phyloP scores from a whole-genome alignment of 2,888 invertebrate genomes.

The Leucoptera coffeella region DNA sequence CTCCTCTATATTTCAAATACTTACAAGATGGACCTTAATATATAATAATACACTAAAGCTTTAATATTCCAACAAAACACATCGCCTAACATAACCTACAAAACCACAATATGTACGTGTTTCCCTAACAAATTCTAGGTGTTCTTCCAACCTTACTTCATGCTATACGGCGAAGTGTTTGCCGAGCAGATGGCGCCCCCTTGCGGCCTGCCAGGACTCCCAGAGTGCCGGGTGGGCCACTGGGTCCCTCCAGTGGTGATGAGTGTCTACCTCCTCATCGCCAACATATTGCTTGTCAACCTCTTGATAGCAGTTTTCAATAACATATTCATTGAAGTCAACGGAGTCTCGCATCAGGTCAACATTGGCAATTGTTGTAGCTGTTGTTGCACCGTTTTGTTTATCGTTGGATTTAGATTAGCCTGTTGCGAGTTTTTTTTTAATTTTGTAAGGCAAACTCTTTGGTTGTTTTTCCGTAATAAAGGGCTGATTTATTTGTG shows the following conservation, averaged over 20 bases:
- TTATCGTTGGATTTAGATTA: slow-evolving; percentile 2
- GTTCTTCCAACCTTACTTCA: slow-evolving; percentile 97
- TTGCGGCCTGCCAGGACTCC: slow-evolving; percentile 71
- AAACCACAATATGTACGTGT: too few species aligned
- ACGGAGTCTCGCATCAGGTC: slow-evolving; percentile 92
- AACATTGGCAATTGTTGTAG: slow-evolving; percentile 17
- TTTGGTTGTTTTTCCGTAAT: neutral
- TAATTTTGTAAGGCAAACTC: neutral
- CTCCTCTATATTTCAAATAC: too few species aligned
- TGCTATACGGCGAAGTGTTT: slow-evolving; percentile 99
- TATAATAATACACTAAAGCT: too few species aligned
- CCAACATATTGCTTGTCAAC: slow-evolving; percentile 95
- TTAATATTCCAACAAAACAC: too few species aligned
- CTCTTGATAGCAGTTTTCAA: slow-evolving; percentile 98
- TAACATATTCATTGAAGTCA: slow-evolving; percentile 92
- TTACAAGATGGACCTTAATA: too few species aligned
- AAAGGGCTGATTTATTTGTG: too few species aligned
- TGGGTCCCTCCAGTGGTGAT: slow-evolving; percentile 96
- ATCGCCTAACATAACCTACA: too few species aligned
- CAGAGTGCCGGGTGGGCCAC: slow-evolving; percentile 74
- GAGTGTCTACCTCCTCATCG: slow-evolving; percentile 94
- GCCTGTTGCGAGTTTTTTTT: slow-evolving; percentile 46
- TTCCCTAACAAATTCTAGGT: slow-evolving; percentile 62
- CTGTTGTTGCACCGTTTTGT: slow-evolving; percentile 8
- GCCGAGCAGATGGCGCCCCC: slow-evolving; percentile 93